Percentiles rank a stretch among this genome's conserved stretches.
These are phyloP conservation scores for Notodonta dromedarius DNA, from an alignment of 2,888 invertebrate genomes.

Conservation along the genomic window DNA sequence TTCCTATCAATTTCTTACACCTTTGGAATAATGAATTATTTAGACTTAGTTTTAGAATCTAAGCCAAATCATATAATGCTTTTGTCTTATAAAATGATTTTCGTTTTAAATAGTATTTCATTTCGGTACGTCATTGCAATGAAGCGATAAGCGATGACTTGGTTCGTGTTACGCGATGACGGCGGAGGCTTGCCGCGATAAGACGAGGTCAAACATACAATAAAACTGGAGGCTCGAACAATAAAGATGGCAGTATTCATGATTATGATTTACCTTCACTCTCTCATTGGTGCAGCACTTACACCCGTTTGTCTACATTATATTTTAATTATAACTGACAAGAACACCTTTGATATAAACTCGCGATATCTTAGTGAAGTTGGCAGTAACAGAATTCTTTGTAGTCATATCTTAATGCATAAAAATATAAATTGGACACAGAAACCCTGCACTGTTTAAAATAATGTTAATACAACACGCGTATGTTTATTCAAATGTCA, in stretches of 20 bases:
- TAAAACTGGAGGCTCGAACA: conserved; percentile 50
- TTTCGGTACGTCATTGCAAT: conserved; percentile 33
- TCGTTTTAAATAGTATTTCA: no score
- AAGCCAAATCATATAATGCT: no score
- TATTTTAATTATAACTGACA: conserved; percentile 27
- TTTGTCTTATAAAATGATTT: no score
- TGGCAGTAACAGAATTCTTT: conserved; percentile 4
- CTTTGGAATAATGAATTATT: no score
- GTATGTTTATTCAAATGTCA: neutral
- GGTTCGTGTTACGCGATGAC: conserved; percentile 50
- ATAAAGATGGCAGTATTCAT: conserved; percentile 54
- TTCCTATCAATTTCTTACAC: no score
- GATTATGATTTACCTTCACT: conserved; percentile 57
- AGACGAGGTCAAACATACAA: conserved; percentile 72
- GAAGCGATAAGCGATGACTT: conserved; percentile 63
- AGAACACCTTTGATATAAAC: conserved; percentile 22
- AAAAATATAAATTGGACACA: no score
- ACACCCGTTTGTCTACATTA: conserved; percentile 13
- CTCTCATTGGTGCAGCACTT: conserved; percentile 20
- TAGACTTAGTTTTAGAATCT: no score
- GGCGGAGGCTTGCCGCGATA: conserved; percentile 77
- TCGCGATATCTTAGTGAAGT: conserved; percentile 4
- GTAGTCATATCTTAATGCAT: neutral
- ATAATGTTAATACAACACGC: no score
- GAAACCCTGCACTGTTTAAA: no score